Percentiles rank a stretch among this genome's conserved stretches.
Evolutionary conservation across 2,797 vertebrate genomes (phyloP).

Genomic region (Platyrinchus mystaceus): DNA sequence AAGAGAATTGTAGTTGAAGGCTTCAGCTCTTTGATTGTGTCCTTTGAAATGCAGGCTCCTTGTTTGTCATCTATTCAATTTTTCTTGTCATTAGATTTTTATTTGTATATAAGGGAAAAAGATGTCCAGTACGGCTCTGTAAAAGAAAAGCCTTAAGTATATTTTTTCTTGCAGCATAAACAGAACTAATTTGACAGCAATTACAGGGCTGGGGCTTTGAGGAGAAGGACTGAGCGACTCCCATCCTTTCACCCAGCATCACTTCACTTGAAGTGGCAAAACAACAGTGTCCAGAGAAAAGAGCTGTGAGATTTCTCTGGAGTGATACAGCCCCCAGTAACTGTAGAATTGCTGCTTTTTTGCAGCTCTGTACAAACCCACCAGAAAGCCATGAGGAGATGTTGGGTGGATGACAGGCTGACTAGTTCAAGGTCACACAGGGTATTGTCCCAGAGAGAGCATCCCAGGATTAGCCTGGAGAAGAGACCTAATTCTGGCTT

Average conservation of each 20-base stretch:
- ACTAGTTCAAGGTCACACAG: neutral
- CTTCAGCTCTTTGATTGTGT: neutral
- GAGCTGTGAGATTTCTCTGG: neutral
- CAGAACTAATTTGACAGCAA: constrained; percentile 25
- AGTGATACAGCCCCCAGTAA: neutral
- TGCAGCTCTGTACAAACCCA: neutral
- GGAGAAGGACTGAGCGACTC: neutral
- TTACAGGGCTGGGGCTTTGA: neutral
- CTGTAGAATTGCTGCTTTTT: neutral
- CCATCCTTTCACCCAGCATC: neutral
- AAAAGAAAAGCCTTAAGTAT: constrained; percentile 6
- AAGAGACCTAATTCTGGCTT: neutral
- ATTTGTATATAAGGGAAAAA: neutral
- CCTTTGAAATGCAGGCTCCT: constrained; percentile 6
- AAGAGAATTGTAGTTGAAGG: neutral
- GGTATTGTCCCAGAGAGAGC: neutral
- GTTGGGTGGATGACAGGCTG: neutral
- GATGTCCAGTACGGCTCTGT: neutral
- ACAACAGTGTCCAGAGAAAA: neutral
- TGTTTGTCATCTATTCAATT: neutral
- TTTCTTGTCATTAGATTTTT: neutral
- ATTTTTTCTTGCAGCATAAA: neutral
- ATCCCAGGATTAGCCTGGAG: neutral
- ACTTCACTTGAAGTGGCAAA: neutral
- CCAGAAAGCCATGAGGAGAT: neutral